Conservation (phyloP, 2,888 invertebrate species). For the Julus scanicus region DNA sequence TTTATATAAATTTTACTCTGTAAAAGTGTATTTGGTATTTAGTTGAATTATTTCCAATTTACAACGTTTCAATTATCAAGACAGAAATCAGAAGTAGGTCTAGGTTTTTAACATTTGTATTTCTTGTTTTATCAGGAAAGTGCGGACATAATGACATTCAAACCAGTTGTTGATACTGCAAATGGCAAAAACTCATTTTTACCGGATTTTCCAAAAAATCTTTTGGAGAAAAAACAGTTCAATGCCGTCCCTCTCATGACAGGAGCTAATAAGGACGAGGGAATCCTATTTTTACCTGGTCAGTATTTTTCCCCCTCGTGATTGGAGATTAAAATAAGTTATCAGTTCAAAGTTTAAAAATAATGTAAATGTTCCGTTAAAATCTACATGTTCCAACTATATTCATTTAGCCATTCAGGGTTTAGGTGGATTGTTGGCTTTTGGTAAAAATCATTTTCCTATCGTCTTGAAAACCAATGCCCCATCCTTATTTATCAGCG, state of each 20-base stretch:
- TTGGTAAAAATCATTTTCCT: background rate
- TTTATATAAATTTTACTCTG: no score
- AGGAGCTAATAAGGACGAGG: conserved; percentile 41
- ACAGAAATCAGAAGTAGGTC: no score
- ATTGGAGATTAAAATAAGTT: background rate
- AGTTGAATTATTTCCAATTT: no score
- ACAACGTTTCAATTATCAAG: no score
- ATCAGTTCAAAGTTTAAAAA: background rate
- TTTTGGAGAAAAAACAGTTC: conserved; percentile 41
- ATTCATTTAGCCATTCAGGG: background rate
- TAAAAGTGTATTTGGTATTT: no score
- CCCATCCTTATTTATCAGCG: background rate
- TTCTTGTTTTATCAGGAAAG: background rate
- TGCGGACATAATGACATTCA: background rate
- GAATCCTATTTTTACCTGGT: background rate
- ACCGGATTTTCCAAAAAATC: conserved; percentile 2
- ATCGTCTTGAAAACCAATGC: background rate
- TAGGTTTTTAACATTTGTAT: conserved; percentile 42
- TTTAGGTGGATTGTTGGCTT: background rate
- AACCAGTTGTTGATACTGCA: conserved; percentile 25
- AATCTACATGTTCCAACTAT: no score
- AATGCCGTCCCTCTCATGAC: conserved; percentile 49
- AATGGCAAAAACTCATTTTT: background rate
- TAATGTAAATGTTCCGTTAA: no score
- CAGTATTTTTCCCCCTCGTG: background rate